These are phyloP conservation scores for Dipodomys spectabilis DNA, from an alignment of 2,113 vertebrate genomes.

Conservation along the genomic window DNA sequence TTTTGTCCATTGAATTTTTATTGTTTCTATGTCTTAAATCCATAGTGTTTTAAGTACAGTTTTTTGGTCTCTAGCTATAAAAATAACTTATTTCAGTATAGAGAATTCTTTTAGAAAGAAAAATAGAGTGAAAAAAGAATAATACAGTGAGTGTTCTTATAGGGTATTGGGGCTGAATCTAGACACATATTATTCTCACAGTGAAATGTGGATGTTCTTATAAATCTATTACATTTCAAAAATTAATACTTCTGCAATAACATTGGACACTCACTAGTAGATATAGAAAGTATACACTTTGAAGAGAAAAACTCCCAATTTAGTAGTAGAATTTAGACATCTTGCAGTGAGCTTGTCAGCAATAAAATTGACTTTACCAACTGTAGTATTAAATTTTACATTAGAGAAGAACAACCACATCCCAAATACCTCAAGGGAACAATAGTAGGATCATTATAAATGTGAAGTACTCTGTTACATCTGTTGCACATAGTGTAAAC, in stretches of 20 bases:
- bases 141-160: not conserved
- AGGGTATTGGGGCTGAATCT: constrained; percentile 1
- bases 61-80: constrained; percentile 18
- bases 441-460: not conserved
- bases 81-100: constrained; percentile 45
- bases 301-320: constrained; percentile 26
- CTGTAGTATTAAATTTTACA: not conserved
- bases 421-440: not conserved
- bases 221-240: constrained; percentile 32
- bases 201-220: not conserved
- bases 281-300: not conserved
- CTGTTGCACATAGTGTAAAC: not conserved
- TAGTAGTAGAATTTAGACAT: constrained; percentile 17
- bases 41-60: constrained; percentile 39
- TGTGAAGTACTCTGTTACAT: not conserved
- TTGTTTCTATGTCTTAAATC: constrained; percentile 45
- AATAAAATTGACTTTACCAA: constrained; percentile 23
- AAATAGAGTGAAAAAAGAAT: not conserved
- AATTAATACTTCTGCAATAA: constrained; percentile 24
- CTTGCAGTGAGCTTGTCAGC: not conserved
- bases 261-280: not conserved
- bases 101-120: constrained; percentile 29
- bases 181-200: constrained; percentile 46
- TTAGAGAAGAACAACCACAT: not conserved
- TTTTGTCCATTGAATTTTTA: constrained; percentile 43